Evolutionary conservation across 2,113 vertebrate species (phyloP).

Genomic region (Nothocercus julius): DNA sequence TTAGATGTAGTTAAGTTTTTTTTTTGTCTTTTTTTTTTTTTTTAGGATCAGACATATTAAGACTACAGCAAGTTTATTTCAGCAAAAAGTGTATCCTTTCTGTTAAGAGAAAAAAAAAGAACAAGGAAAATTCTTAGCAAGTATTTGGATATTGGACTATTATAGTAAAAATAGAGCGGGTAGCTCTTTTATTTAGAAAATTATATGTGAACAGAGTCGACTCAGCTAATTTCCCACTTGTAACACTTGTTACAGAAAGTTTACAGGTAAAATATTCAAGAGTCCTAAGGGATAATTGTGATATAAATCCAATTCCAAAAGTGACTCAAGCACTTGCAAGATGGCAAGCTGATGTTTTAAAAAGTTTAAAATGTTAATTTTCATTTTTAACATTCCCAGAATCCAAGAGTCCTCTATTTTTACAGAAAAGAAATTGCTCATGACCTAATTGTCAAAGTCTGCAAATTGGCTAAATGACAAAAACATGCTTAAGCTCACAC

Average conservation of each 20-base stretch:
- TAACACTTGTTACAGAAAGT: neutral
- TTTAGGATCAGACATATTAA: neutral
- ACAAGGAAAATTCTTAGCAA: neutral
- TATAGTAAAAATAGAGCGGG: neutral
- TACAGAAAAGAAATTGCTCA: neutral
- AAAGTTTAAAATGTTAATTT: neutral
- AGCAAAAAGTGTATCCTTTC: constrained; percentile 10
- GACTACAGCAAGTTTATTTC: neutral
- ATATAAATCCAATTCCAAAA: neutral
- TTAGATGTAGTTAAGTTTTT: constrained; percentile 7
- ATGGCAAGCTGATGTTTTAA: neutral
- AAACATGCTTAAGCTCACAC: neutral
- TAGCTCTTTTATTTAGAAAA: neutral
- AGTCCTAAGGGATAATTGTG: neutral
- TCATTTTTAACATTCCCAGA: neutral
- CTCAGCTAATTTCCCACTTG: neutral
- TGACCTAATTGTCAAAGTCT: neutral
- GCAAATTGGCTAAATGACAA: neutral
- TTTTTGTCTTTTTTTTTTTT: constrained; percentile 6
- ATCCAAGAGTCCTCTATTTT: neutral
- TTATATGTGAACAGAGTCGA: neutral
- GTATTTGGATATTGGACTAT: neutral
- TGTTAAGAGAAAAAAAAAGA: neutral
- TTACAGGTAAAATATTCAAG: neutral
- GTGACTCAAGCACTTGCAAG: neutral